Evolutionary conservation across 2,888 invertebrate species (phyloP).

Genomic region (Ophioninae sp.): DNA sequence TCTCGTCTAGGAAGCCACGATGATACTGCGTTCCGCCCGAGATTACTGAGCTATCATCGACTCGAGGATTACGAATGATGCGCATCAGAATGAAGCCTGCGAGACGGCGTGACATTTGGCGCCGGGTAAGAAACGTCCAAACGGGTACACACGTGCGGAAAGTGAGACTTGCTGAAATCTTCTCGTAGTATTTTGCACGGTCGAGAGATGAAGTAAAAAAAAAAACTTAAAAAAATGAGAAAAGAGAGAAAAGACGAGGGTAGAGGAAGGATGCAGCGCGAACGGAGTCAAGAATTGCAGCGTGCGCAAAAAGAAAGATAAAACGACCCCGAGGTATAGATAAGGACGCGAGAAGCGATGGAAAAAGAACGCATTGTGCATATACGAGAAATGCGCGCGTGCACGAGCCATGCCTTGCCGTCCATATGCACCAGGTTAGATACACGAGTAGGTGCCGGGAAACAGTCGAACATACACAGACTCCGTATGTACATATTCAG

Average conservation of each 20-base stretch:
- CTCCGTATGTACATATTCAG: constrained; percentile 16
- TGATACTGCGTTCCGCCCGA: background rate
- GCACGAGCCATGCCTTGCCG: constrained; percentile 53
- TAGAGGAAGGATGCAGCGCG: background rate
- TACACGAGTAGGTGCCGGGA: constrained; percentile 54
- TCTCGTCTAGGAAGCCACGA: background rate
- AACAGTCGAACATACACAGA: constrained; percentile 5
- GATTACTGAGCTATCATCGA: background rate
- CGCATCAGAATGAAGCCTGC: constrained; percentile 1
- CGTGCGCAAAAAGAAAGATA: constrained; percentile 38
- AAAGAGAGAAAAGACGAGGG: background rate
- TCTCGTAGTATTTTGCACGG: background rate
- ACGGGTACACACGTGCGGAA: constrained; percentile 13
- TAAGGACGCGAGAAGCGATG: constrained; percentile 49
- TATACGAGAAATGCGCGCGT: constrained; percentile 46
- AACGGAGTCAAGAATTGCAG: constrained; percentile 27
- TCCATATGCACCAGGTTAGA: constrained; percentile 51
- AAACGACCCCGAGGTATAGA: constrained; percentile 42
- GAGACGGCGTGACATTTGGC: constrained; percentile 51
- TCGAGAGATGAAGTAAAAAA: background rate
- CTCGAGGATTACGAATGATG: background rate
- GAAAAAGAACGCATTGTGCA: constrained; percentile 61
- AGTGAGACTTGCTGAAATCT: constrained; percentile 49
- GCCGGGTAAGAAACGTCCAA: constrained; percentile 45
- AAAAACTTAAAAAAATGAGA: background rate